A percentile compares a stretch with the other conserved stretches of the same genome.
These are phyloP conservation scores for Scaptomyza hsui DNA, from an alignment of 1,140 invertebrate species.

Conservation along the genomic window DNA sequence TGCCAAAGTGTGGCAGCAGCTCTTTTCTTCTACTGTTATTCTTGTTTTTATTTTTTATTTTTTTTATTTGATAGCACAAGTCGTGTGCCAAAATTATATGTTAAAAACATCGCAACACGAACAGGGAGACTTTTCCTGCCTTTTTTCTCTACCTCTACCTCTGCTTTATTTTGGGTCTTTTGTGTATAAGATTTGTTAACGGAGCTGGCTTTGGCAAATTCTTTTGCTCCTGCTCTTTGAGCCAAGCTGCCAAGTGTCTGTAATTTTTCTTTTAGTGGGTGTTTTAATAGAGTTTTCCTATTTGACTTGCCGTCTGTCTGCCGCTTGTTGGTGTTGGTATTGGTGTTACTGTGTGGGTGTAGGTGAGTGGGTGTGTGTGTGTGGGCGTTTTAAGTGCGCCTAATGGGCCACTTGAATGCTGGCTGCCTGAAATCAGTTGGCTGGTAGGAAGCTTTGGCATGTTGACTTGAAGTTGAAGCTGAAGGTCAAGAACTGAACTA, in stretches of 20 bases:
- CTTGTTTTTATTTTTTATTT: neutral
- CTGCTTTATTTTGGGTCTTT: neutral
- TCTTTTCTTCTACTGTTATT: constrained; percentile 5
- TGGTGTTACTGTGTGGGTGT: constrained; percentile 6
- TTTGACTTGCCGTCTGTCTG: constrained; percentile 26
- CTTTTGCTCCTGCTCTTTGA: constrained; percentile 49
- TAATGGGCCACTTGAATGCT: constrained; percentile 59
- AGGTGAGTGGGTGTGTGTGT: constrained; percentile 28
- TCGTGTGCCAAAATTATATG: constrained; percentile 72
- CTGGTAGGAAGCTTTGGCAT: constrained; percentile 16
- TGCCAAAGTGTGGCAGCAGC: constrained; percentile 52
- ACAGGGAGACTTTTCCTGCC: constrained; percentile 16
- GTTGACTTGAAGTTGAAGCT: constrained; percentile 24
- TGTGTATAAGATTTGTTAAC: constrained; percentile 43
- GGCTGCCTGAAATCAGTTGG: constrained; percentile 52
- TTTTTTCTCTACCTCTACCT: neutral
- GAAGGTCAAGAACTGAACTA: constrained; percentile 41
- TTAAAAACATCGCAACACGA: constrained; percentile 57
- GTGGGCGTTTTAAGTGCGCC: constrained; percentile 61
- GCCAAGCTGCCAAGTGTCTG: constrained; percentile 67
- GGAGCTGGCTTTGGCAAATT: constrained; percentile 26
- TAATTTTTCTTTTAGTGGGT: constrained; percentile 73
- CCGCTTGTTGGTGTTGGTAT: constrained; percentile 6
- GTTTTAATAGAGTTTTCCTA: constrained; percentile 68
- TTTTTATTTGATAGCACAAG: constrained; percentile 13